Conservation (phyloP, 2,113 vertebrate species). For the Bujurquina vittata region DNA sequence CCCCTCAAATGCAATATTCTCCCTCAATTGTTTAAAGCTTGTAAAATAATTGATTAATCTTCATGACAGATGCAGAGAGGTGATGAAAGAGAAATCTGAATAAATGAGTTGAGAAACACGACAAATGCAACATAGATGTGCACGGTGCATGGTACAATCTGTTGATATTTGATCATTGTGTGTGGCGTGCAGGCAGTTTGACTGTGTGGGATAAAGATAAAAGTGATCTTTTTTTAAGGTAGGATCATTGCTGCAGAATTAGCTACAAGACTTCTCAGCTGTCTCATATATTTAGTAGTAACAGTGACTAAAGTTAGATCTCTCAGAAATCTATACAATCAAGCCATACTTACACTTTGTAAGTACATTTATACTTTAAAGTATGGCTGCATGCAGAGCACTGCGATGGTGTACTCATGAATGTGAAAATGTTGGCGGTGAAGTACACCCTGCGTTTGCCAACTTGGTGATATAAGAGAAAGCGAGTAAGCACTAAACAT, state of each 20-base stretch:
- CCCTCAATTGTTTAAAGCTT: neutral
- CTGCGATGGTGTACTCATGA: neutral
- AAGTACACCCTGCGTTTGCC: neutral
- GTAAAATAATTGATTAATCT: neutral
- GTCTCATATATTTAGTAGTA: neutral
- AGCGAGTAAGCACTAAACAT: neutral
- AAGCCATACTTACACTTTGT: too few relatives aligned
- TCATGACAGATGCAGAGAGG: neutral
- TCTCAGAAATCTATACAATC: too few relatives aligned
- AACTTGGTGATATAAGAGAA: neutral
- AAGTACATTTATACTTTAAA: neutral
- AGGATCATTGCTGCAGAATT: neutral
- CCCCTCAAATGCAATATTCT: neutral
- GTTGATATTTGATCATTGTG: neutral
- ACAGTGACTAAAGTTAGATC: too few relatives aligned
- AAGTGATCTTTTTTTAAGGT: neutral
- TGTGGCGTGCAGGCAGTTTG: neutral
- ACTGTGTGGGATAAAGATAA: neutral
- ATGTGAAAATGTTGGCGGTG: neutral
- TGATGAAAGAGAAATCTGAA: neutral
- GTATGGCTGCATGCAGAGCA: neutral
- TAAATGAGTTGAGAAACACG: neutral
- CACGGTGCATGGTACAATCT: neutral
- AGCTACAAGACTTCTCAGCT: neutral
- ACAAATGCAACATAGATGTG: too few relatives aligned